Base-by-base conservation (phyloP, 2,888 invertebrate genomes). In the Lasioglossum marginatum region DNA sequence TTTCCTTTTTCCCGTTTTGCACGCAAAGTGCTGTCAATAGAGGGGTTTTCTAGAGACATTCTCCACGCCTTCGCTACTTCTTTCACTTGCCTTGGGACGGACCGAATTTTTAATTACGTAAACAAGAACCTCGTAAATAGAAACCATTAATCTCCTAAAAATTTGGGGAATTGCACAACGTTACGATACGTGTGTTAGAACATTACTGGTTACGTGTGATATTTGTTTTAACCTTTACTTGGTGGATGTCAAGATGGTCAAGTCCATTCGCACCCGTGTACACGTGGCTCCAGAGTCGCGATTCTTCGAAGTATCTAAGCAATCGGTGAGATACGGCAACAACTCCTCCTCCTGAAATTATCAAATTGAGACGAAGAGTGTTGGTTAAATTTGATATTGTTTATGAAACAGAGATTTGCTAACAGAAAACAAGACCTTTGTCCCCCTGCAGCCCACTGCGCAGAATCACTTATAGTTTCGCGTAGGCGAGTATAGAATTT, bases 11-110 rank as follows among this genome's bases (percentile, higher is more conserved):
- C 82, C 70, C 76, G 57, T 83, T 77, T 85, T 86, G 70, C 76
- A 78, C 81, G 89, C 82, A 82, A 90, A 88, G 88, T 80, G 85
- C 87, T 79, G 60, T 40, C 82, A 87, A 89, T 90, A 89, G 90
- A 88, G 85, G 63, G 76, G 63, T 48, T 77, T 74, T 82, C 85
- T 89, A 43, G 66, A 90, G 85, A 81, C 87, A 73, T 68, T 79
- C 79, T 71, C 80, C 81, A 57, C 76, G 19, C 60, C 66, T 52
- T 84, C 68, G 79, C 34, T 72, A 87, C 73, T 34, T 34, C 23
- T 73, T 79, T 77, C 52, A 19, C 19, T 66, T 31, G 27, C 43
- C 34, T 60, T n/a, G 27, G 16, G 8, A 8, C 31, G 52, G n/a
- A 48, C 14, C 82, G 45, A 66, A 77, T 66, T 81, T 77, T 74